Percentiles rank a stretch among this genome's conserved stretches.
These are phyloP conservation scores for Heteropelma amictum DNA, from an alignment of 2,888 invertebrate genomes.

Conservation along the genomic window DNA sequence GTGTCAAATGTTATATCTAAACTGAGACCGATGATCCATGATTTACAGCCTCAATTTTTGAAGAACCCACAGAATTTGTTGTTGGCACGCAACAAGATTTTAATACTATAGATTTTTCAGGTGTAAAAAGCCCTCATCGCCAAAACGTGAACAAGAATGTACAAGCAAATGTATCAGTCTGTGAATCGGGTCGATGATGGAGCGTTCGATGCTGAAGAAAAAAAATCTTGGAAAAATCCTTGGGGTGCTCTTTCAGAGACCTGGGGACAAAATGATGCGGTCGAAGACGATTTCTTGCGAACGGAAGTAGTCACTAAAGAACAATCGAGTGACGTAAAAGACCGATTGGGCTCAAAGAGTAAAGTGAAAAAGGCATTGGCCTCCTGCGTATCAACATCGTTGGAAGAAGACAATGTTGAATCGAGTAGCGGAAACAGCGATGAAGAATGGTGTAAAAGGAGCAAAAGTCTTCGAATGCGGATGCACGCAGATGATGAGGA, in stretches of 20 bases:
- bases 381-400: constrained; percentile 10
- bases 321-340: constrained; percentile 67
- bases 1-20: too few relatives aligned
- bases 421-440: constrained; percentile 79
- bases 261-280: constrained; percentile 84
- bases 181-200: constrained; percentile 51
- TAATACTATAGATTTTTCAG: too few relatives aligned
- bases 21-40: too few relatives aligned
- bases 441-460: constrained; percentile 81
- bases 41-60: too few relatives aligned
- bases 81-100: too few relatives aligned
- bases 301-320: constrained; percentile 66
- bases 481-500: constrained; percentile 95
- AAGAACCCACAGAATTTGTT: too few relatives aligned
- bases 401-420: constrained; percentile 66
- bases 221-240: constrained; percentile 81
- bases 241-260: constrained; percentile 86
- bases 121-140: constrained; percentile 78
- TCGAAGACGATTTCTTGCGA: constrained; percentile 78
- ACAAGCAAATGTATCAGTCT: constrained; percentile 64
- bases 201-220: constrained; percentile 46
- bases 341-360: constrained; percentile 66
- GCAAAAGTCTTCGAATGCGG: constrained; percentile 87
- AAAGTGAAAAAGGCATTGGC: constrained; percentile 13
- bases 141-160: constrained; percentile 77